Conservation (phyloP, 2,888 invertebrate species). For the Sinodicranocentrus sp. region DNA sequence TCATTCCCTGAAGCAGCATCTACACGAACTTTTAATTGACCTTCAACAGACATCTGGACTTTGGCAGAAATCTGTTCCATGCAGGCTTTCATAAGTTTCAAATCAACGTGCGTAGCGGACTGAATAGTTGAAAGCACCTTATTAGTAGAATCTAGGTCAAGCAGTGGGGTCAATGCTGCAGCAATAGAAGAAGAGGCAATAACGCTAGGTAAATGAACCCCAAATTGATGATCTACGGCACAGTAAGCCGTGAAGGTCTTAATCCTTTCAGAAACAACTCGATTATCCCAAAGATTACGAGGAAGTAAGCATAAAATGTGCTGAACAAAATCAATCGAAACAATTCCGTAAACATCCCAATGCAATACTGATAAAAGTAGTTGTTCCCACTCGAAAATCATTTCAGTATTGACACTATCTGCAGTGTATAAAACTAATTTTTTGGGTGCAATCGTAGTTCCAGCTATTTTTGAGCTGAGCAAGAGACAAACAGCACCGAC, state of each 20-base stretch:
- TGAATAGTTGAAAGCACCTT: slow-evolving; percentile 44
- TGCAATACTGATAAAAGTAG: slow-evolving; percentile 37
- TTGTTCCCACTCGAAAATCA: slow-evolving; percentile 84
- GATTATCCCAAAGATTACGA: slow-evolving; percentile 26
- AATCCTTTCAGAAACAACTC: slow-evolving; percentile 34
- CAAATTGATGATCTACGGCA: slow-evolving; percentile 88
- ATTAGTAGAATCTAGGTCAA: slow-evolving; percentile 1
- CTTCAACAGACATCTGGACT: slow-evolving; percentile 29
- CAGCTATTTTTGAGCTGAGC: slow-evolving; percentile 94
- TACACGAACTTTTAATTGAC: neutral
- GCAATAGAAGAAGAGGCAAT: slow-evolving; percentile 93
- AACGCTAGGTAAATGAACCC: slow-evolving; percentile 92
- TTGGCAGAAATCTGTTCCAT: slow-evolving; percentile 37
- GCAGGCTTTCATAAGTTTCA: slow-evolving; percentile 4
- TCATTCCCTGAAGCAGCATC: neutral
- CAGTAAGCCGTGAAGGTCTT: slow-evolving; percentile 52
- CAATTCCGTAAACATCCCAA: slow-evolving; percentile 57
- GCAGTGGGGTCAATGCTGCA: slow-evolving; percentile 82
- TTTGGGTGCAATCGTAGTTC: slow-evolving; percentile 88
- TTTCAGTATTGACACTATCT: slow-evolving; percentile 91
- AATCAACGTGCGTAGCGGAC: slow-evolving; percentile 28
- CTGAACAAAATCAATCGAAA: slow-evolving; percentile 52
- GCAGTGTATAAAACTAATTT: slow-evolving; percentile 96
- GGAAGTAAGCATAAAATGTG: slow-evolving; percentile 45
- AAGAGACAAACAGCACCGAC: slow-evolving; percentile 95